Evolutionary conservation across 2,888 invertebrate genomes (phyloP), one percentile per base, ranked within the genome.

Genomic region (Ypsolopha scabrella): DNA sequence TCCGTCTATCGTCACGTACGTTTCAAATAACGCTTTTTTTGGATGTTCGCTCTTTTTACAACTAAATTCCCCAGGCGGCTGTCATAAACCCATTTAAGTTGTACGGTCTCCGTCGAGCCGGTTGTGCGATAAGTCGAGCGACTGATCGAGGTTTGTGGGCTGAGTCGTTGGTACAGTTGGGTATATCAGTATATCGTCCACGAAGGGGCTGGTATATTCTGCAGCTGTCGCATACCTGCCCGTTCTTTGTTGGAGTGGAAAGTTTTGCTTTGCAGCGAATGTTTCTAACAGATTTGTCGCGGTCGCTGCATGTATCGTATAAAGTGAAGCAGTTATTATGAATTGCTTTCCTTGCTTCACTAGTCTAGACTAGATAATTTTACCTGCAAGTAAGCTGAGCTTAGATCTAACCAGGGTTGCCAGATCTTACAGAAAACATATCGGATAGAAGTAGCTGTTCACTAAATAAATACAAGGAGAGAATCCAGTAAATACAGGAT

Each of bases 171-270:
- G 24, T 14, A 13, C 2, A 43, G 43, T 43, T 24, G 8, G 14
- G 43, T 43, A 14, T 14, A 41, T 49, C 48, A 13, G 14, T 24
- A 24, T 24, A 24, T 24, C 24, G 43, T 43, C 24, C 13, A 24
- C 43, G 24, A 24, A 43, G 8, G 14, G 14, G 43, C 8, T 24
- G 43, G 43, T 14, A 70, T 79, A 75, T 75, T 74, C 74, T 67
- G 70, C 77, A 77, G 77, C 78, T 75, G 80, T 67, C 75, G 70
- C 73, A 62, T 80, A 81, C 82, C 80, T 80, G 82, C 68, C 62
- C 64, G 64, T 70, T 74, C 80, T 81, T 82, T 82, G 83, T 80
- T 75, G 39, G 9, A 64, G 63, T 69, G 75, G 74, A 78, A 80
- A 74, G 72, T 78, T 49, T 48, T 24, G 33, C 49, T 79, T 74